Evolutionary conservation across 2,797 vertebrate genomes (phyloP), one percentile per base, ranked within the genome.

Genomic region (Chloroceryle inda): DNA sequence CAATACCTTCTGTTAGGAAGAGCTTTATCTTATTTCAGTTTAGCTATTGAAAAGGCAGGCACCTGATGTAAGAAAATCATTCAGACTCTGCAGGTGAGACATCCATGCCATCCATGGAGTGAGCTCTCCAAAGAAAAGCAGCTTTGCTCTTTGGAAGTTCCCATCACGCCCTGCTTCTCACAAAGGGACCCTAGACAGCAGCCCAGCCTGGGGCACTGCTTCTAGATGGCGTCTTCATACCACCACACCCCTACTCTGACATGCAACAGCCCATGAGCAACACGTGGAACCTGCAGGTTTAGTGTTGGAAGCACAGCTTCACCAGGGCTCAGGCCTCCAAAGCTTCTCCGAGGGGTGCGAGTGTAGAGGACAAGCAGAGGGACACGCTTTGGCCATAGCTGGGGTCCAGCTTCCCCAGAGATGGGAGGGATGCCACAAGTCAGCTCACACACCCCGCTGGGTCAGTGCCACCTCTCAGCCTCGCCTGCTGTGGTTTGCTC

Each of bases 321-420:
- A 52, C 8, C 40, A 24, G 24, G 31, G 20, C 47, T 76, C 33
- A 8, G 52, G 42, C 29, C 11, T 24, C 47, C 31, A 9, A 50
- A 12, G 11, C 31, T 37, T 18, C 38, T 56, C 13, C 2, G 0
- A 53, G 62, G 26, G 3, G 1, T 8, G 18, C 3, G 4, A 14
- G 31, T 1, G 19, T 10, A 31, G n/a, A 2, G 31, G 8, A 9
- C 13, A 15, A 69, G 29, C 15, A 64, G 50, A 31, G 16, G 29
- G 24, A 38, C 22, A 5, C 0, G 0, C 24, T 71, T n/a, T 31
- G 59, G 26, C 61, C 37, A 7, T 5, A 22, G 24, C 31, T 26
- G 22, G 33, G 18, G 20, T 17, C 21, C 22, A 13, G 14, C 15
- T 31, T 35, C 29, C n/a, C 29, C 20, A 38, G 40, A 75, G 59